Conservation (phyloP, 2,113 vertebrate genomes). For the Poeciliopsis prolifica region DNA sequence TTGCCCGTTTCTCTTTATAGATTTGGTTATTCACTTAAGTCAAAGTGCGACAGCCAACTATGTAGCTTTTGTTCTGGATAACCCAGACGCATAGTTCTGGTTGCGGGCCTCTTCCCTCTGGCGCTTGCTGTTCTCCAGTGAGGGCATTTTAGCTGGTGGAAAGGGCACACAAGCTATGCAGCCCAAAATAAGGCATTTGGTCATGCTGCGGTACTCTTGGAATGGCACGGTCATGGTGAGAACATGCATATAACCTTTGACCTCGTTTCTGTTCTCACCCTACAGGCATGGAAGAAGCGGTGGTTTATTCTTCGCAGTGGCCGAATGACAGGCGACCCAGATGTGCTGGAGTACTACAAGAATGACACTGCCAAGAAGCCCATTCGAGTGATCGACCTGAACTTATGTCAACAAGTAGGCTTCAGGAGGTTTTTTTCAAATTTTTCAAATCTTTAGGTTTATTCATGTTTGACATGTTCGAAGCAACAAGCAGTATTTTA, state of each 20-base stretch:
- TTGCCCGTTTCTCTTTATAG: slow-evolving; percentile 58
- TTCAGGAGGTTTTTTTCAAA: neutral
- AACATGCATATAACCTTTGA: slow-evolving; percentile 60
- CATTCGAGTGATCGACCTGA: slow-evolving; percentile 98
- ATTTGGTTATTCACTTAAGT: slow-evolving; percentile 44
- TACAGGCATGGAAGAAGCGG: slow-evolving; percentile 98
- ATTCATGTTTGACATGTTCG: neutral
- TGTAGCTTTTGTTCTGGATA: slow-evolving; percentile 67
- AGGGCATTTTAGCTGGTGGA: slow-evolving; percentile 46
- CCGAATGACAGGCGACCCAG: slow-evolving; percentile 94
- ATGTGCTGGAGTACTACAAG: slow-evolving; percentile 99
- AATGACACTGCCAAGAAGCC: slow-evolving; percentile 99
- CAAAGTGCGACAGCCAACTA: slow-evolving; percentile 60
- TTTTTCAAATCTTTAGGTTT: neutral
- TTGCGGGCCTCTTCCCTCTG: slow-evolving; percentile 53
- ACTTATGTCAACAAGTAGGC: slow-evolving; percentile 91
- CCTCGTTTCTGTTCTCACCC: slow-evolving; percentile 42
- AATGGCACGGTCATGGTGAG: slow-evolving; percentile 57
- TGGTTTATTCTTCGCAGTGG: slow-evolving; percentile 98
- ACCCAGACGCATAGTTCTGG: slow-evolving; percentile 67
- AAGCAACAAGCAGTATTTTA: neutral
- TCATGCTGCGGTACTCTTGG: slow-evolving; percentile 42
- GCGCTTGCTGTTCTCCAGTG: slow-evolving; percentile 26
- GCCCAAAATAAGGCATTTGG: slow-evolving; percentile 56
- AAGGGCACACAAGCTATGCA: slow-evolving; percentile 43